Conservation (phyloP, 92 coral and sea anemone species). For the Meandrina meandrites region DNA sequence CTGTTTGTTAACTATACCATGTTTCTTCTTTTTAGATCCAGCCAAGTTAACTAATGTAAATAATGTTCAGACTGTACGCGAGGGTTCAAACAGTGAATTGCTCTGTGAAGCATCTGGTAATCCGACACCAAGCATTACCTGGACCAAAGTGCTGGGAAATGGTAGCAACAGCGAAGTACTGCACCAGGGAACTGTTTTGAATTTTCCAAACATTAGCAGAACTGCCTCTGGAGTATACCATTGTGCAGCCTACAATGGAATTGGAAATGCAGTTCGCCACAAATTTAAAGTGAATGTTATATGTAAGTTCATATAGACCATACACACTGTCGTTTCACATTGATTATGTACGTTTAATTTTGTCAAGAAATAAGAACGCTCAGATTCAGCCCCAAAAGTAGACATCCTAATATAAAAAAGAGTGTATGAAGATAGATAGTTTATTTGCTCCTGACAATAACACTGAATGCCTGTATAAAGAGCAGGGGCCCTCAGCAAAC, state of each 20-base stretch:
- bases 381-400: too few relatives aligned
- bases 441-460: too few relatives aligned
- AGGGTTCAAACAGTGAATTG: background rate
- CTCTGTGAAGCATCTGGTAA: background rate
- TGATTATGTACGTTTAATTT: too few relatives aligned
- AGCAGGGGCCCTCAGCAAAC: too few relatives aligned
- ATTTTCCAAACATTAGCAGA: background rate
- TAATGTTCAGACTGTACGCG: background rate
- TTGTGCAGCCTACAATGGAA: background rate
- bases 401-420: too few relatives aligned
- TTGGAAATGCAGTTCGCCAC: background rate
- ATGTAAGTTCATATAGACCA: background rate
- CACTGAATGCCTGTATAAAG: too few relatives aligned
- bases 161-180: background rate
- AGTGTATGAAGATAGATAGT: too few relatives aligned
- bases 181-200: background rate
- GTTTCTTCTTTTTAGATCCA: background rate
- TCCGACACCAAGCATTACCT: background rate
- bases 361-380: too few relatives aligned
- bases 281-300: background rate
- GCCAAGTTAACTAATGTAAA: background rate
- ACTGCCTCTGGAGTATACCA: background rate
- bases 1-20: too few relatives aligned
- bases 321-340: background rate
- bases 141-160: background rate